Base-by-base conservation (phyloP, 2,888 invertebrate species). In the Pterostichus niger region DNA sequence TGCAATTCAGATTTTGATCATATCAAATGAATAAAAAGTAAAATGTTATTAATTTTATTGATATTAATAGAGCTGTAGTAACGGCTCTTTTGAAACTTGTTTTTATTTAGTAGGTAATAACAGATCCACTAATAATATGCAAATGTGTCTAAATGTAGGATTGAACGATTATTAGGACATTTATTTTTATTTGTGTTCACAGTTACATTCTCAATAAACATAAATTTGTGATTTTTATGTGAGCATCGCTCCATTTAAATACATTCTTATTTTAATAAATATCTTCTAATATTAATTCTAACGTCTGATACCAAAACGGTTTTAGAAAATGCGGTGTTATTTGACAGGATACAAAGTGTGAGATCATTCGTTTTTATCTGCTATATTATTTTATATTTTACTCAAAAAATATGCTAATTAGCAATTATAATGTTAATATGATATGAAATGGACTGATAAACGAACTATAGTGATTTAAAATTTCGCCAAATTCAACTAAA, bases 1-100 rank as follows among this genome's bases (percentile, higher is more conserved):
- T 10, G 7, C 5, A 44, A 44, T 10, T 11, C 2, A 49, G 49
- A 11, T 49, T 6, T 49, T 49, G n/a, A 49, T 11, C n/a, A 49
- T 13, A 49, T n/a, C 49, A 49, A 2, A n/a, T 10, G 49, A 49
- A 49, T 44, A 44, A 40, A 40, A 40, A 40, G 9, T 40, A 11
- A 49, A 49, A 49, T 49, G 49, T 49, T 49, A 49, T 49, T n/a
- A 49, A 49, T 49, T 49, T 49, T 49, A 49, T 49, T 49, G 49
- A 49, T 49, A 49, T 49, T 49, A 49, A 49, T 49, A 49, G 49
- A 49, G 11, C 49, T 49, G 49, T 49, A 13, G 5, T 49, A 49
- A 49, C 49, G 49, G 13, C 49, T 49, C 13, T 49, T 49, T n/a
- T 13, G n/a, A 44, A 49, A 49, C 49, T 49, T 6, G 49, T 49